These are phyloP conservation scores for Tamias sibiricus DNA, from an alignment of 2,113 vertebrate genomes.

Conservation along the genomic window DNA sequence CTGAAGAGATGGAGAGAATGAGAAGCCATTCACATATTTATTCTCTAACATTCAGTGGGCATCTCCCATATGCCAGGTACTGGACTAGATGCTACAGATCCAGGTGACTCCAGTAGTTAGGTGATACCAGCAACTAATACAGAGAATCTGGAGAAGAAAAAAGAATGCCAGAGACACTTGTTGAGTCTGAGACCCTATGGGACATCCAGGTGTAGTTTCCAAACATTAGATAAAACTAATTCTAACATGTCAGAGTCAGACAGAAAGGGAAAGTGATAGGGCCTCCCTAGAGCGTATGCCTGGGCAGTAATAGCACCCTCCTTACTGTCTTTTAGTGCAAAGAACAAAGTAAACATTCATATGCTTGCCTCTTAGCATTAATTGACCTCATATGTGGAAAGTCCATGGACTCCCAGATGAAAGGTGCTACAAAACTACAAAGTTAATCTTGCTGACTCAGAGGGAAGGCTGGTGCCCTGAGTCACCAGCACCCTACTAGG, in stretches of 20 bases:
- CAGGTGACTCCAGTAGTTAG: neutral
- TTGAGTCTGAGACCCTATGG: neutral
- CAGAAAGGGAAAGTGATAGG: neutral
- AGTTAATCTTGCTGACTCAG: constrained; percentile 20
- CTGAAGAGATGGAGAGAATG: neutral
- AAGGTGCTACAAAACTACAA: neutral
- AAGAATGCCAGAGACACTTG: neutral
- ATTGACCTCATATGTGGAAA: neutral
- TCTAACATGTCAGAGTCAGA: neutral
- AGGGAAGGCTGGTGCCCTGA: neutral
- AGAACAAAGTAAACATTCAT: neutral
- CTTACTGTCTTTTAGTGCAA: neutral
- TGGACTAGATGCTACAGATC: neutral
- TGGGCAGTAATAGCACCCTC: neutral
- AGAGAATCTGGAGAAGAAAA: neutral
- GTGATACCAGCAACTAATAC: neutral
- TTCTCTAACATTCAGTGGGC: neutral
- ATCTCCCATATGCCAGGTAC: neutral
- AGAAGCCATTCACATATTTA: neutral
- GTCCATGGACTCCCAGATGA: constrained; percentile 9
- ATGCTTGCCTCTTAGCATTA: neutral
- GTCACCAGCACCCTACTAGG: neutral
- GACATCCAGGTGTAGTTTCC: neutral
- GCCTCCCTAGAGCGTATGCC: neutral
- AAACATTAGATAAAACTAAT: neutral